Evolutionary conservation across 2,113 vertebrate genomes (phyloP).

Genomic region (Ellobius talpinus): DNA sequence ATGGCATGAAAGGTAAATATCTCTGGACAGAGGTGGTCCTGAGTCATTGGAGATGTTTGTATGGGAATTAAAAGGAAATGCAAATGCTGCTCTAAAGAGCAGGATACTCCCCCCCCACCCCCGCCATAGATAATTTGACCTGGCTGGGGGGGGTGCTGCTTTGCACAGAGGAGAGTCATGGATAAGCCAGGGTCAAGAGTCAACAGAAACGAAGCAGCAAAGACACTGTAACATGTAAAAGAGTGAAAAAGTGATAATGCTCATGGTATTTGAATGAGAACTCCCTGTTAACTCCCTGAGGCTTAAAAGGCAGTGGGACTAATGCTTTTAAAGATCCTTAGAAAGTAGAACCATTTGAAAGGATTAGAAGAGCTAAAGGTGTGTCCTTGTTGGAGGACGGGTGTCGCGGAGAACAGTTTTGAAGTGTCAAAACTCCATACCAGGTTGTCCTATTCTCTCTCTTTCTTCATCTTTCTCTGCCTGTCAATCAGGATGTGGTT

Average conservation of each 20-base stretch:
- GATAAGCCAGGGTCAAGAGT: constrained; percentile 13
- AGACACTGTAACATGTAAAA: constrained; percentile 14
- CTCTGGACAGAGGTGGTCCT: constrained; percentile 77
- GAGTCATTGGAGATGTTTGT: constrained; percentile 81
- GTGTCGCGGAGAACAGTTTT: background rate
- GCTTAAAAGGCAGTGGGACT: too few species aligned
- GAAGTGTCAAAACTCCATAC: background rate
- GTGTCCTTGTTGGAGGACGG: background rate
- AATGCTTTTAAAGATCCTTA: too few species aligned
- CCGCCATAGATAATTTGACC: constrained; percentile 43
- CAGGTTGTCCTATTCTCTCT: background rate
- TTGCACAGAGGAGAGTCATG: background rate
- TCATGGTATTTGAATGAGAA: background rate
- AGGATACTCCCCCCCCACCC: background rate
- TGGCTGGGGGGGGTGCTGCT: background rate
- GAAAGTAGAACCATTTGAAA: background rate
- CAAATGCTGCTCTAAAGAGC: constrained; percentile 50
- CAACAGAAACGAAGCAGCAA: constrained; percentile 31
- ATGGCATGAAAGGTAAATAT: constrained; percentile 77
- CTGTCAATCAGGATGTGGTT: background rate
- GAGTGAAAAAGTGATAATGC: constrained; percentile 12
- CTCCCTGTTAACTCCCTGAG: too few species aligned
- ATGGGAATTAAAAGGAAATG: constrained; percentile 82
- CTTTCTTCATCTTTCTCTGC: background rate
- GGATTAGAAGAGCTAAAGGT: background rate